Base-by-base conservation (phyloP, 2,888 invertebrate genomes). In the Rhagium mordax region DNA sequence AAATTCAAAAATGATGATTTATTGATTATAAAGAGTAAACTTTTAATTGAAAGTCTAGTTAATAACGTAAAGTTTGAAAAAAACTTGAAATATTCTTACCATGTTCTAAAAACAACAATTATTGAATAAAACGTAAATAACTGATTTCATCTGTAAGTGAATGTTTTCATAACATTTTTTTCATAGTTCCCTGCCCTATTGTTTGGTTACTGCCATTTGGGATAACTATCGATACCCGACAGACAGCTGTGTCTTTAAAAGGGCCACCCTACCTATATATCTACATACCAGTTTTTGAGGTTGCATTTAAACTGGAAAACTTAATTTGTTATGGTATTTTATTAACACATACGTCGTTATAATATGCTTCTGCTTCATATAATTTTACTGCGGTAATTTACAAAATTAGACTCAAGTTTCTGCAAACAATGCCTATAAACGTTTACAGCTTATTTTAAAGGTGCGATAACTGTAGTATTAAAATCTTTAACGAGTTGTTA, bases 171-270 rank as follows among this genome's bases (percentile, higher is more conserved):
- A 41, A 41, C n/a, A 41, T 41, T 41, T 41, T 29, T n/a, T 41
- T 41, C 41, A n/a, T 41, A 41, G 41, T 41, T 33, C 59, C 33
- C 59, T 6, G 10, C 55, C 24, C 24, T 57, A 57, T 57, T 16
- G 33, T 33, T 13, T 18, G 16, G 8, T 29, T 16, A 16, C 33
- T 59, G 10, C 33, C 33, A 41, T 33, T 29, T 29, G 24, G 27
- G n/a, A 24, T 29, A 15, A 13, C 57, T 27, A 57, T 57, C 27
- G 57, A 33, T 59, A 41, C 41, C n/a, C 41, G 13, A 29, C 24
- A 59, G 59, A 59, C 59, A 59, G 59, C 59, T 59, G 59, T 16
- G 33, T 18, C 8, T 33, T 29, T 59, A 33, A 59, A 59, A 59
- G 18, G 33, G 33, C 29, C 59, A 33, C 59, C 59, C 59, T 20